A percentile compares a stretch with the other conserved stretches of the same genome.
These are phyloP conservation scores for Ochropleura leucogaster DNA, from an alignment of 2,888 invertebrate genomes.

Conservation along the genomic window DNA sequence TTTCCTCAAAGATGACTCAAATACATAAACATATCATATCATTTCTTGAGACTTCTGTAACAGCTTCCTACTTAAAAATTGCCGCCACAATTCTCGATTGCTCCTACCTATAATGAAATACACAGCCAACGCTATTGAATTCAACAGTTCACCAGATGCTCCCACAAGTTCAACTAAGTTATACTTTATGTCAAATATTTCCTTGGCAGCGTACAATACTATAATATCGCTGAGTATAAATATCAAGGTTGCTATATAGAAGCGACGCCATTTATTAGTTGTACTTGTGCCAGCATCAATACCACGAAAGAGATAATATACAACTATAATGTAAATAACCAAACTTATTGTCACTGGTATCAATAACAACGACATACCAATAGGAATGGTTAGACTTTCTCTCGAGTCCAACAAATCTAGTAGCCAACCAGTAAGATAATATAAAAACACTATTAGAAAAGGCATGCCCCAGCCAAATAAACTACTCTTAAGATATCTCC, in stretches of 20 bases:
- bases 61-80: background rate
- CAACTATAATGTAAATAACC: background rate
- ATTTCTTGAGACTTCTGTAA: background rate
- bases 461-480: slow-evolving; percentile 2
- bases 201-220: slow-evolving; percentile 20
- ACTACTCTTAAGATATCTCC: background rate
- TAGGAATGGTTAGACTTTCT: slow-evolving; percentile 2
- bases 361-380: slow-evolving; percentile 5
- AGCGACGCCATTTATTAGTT: background rate
- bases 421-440: background rate
- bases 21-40: background rate
- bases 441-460: background rate
- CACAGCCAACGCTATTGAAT: background rate
- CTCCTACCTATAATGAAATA: background rate
- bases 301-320: background rate
- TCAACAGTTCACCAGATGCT: background rate
- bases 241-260: background rate
- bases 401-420: background rate
- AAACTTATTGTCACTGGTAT: background rate
- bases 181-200: background rate
- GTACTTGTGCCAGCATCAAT: background rate
- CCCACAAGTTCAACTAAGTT: slow-evolving; percentile 3
- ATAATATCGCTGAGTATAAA: slow-evolving; percentile 1
- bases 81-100: slow-evolving; percentile 6
- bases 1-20: background rate